phyloP scores from a whole-genome alignment of 2,113 vertebrate genomes.

The Rissa tridactyla region DNA sequence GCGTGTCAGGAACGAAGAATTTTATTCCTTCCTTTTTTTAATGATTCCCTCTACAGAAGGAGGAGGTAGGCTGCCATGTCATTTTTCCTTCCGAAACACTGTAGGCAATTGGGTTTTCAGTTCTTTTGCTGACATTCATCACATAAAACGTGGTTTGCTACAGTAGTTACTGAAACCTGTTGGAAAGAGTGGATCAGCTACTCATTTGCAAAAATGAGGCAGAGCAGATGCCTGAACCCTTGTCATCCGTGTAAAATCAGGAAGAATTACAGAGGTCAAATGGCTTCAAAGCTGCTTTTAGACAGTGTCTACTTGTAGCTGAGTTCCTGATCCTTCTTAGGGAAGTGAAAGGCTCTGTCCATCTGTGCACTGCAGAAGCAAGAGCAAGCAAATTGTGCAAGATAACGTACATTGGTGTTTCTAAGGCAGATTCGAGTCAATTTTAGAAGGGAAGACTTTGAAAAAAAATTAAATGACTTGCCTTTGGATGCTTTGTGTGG shows the following conservation, averaged over 20 bases:
- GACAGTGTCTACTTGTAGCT: background rate
- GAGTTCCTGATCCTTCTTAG: background rate
- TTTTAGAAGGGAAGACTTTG: background rate
- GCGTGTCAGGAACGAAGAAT: slow-evolving; percentile 14
- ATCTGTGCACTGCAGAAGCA: background rate
- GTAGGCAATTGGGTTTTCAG: background rate
- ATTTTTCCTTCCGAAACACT: background rate
- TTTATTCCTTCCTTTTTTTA: background rate
- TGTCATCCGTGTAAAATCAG: background rate
- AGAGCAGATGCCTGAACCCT: background rate
- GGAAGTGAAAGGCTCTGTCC: background rate
- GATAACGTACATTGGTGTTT: background rate
- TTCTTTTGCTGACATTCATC: slow-evolving; percentile 26
- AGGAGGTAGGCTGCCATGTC: slow-evolving; percentile 4
- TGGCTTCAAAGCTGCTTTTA: slow-evolving; percentile 4
- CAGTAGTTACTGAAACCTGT: background rate
- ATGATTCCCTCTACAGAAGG: slow-evolving; percentile 2
- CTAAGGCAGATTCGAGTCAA: background rate
- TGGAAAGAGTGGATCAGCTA: background rate
- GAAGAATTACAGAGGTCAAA: background rate
- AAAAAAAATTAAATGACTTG: background rate
- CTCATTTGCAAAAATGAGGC: slow-evolving; percentile 8
- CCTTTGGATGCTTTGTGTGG: background rate
- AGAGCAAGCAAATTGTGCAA: background rate
- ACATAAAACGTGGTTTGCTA: background rate